Evolutionary conservation across 2,797 vertebrate species (phyloP).

Genomic region (Sphenopsis melanotis): DNA sequence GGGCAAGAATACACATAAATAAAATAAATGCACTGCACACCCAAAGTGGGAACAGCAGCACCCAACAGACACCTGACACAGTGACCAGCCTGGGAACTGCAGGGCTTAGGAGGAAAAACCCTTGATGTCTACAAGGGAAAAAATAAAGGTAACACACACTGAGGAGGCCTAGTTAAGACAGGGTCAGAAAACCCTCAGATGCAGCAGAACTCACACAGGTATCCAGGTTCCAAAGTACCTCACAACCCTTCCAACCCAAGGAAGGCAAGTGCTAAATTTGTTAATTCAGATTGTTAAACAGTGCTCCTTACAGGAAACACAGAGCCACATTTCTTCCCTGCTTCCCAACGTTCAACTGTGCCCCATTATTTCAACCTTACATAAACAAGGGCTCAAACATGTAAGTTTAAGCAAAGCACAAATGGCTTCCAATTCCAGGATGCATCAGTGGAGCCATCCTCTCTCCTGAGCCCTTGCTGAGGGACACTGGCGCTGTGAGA

Average conservation of each 20-base stretch:
- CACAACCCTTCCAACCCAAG: background rate
- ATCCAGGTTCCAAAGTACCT: background rate
- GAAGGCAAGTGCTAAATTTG: background rate
- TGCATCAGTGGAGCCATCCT: too few relatives aligned
- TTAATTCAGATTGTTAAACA: background rate
- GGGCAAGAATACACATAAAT: background rate
- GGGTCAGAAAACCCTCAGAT: background rate
- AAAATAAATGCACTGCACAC: rapidly evolving
- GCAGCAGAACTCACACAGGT: background rate
- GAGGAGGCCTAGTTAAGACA: background rate
- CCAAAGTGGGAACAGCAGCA: background rate
- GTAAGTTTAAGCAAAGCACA: rapidly evolving
- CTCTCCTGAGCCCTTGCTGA: background rate
- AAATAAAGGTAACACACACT: rapidly evolving
- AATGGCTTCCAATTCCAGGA: background rate
- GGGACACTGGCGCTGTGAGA: background rate
- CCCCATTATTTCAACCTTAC: background rate
- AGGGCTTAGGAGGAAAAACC: background rate
- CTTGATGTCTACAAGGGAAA: background rate
- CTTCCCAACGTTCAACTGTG: background rate
- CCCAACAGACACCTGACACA: background rate
- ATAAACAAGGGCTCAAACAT: background rate
- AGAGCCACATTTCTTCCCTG: rapidly evolving
- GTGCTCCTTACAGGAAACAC: background rate
- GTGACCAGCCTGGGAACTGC: background rate